phyloP scores from a whole-genome alignment of 1,140 invertebrate species.

The Propsilocerus akamusi region DNA sequence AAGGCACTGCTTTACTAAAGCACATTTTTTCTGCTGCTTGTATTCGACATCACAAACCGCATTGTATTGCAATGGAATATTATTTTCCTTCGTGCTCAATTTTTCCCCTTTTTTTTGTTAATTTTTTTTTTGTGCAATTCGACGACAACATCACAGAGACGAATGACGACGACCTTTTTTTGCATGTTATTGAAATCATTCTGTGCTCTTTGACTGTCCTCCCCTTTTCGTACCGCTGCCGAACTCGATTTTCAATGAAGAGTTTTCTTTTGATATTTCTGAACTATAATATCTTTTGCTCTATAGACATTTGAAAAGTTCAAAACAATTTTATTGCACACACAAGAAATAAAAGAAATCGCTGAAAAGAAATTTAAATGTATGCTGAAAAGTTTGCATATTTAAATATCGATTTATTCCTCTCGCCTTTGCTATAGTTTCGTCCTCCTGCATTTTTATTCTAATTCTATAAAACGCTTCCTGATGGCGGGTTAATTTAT shows the following conservation, averaged over 20 bases:
- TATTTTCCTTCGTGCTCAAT: not conserved
- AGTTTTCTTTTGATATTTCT: constrained; percentile 3
- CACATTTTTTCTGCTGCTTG: too few species aligned
- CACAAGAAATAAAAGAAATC: not conserved
- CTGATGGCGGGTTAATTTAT: too few species aligned
- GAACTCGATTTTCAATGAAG: not conserved
- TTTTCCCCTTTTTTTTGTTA: not conserved
- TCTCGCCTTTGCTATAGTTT: not conserved
- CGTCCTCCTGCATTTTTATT: not conserved
- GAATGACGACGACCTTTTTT: not conserved
- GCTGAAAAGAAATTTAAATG: not conserved
- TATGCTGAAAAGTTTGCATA: not conserved
- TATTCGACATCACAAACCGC: too few species aligned
- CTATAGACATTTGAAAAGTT: not conserved
- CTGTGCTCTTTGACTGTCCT: not conserved
- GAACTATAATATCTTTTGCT: not conserved
- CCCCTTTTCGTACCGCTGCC: too few species aligned
- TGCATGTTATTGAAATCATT: not conserved
- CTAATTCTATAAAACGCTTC: too few species aligned
- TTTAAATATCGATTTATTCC: constrained; percentile 1
- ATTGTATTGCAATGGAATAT: not conserved
- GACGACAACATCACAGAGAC: not conserved
- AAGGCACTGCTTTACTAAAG: too few species aligned
- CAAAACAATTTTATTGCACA: not conserved
- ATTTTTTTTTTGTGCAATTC: not conserved